These are phyloP conservation scores for Phaedon cochleariae DNA, from an alignment of 2,888 invertebrate genomes.

Conservation along the genomic window DNA sequence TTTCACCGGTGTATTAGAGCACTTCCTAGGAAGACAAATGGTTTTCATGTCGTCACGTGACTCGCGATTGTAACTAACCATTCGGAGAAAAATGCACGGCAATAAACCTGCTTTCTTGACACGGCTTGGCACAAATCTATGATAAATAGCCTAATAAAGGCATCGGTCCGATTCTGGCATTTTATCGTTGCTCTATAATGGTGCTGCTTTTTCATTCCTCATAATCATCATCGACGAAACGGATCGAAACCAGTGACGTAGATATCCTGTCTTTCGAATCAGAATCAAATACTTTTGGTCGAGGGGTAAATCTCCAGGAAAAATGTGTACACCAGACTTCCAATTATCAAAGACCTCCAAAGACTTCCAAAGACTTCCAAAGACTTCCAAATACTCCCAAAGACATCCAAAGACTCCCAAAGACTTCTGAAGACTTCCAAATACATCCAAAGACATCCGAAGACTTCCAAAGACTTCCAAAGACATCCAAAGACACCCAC, in stretches of 20 bases:
- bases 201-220: background rate
- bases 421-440: no score
- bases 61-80: constrained; percentile 14
- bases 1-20: background rate
- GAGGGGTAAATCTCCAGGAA: no score
- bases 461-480: no score
- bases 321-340: no score
- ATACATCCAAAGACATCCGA: no score
- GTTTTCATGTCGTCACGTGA: constrained; percentile 6
- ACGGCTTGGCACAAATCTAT: constrained; percentile 44
- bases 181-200: constrained; percentile 14
- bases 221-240: background rate
- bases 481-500: no score
- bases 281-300: no score
- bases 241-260: background rate
- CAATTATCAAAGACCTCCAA: no score
- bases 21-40: background rate
- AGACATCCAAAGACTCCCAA: no score
- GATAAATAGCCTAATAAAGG: constrained; percentile 37
- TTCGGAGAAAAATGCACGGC: constrained; percentile 25
- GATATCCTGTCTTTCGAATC: no score
- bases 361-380: no score
- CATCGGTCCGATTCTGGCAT: background rate
- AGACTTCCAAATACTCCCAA: no score
- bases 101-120: constrained; percentile 38